Evolutionary conservation across 92 coral and sea anemone genomes (phyloP).

Genomic region (Hydrozoanthus gracilis): DNA sequence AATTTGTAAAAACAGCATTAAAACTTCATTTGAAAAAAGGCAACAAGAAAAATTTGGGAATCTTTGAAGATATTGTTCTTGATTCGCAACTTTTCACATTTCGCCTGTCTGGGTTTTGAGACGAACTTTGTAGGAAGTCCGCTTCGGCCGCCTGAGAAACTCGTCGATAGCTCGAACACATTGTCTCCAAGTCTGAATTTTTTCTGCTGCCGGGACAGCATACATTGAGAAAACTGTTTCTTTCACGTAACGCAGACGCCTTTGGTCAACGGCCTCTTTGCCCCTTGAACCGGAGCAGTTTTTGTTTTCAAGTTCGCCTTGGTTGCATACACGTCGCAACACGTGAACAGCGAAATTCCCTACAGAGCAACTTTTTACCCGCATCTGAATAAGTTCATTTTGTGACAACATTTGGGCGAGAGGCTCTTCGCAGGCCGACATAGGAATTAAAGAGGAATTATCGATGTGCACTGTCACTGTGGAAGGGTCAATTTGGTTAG

Average conservation of each 20-base stretch:
- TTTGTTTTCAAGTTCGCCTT: slow-evolving; percentile 70
- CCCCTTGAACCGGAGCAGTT: slow-evolving; percentile 92
- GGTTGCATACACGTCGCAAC: slow-evolving; percentile 75
- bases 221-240: slow-evolving; percentile 86
- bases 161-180: slow-evolving; percentile 91
- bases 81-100: slow-evolving; percentile 6
- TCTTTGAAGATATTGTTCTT: too few species aligned
- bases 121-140: slow-evolving; percentile 47
- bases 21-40: too few species aligned
- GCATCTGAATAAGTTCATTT: slow-evolving; percentile 82
- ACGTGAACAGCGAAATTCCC: slow-evolving; percentile 93
- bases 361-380: slow-evolving; percentile 87
- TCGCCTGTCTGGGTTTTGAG: slow-evolving; percentile 26
- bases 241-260: slow-evolving; percentile 81
- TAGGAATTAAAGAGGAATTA: slow-evolving; percentile 52
- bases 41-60: too few species aligned
- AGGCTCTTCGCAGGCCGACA: slow-evolving; percentile 63
- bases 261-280: slow-evolving; percentile 84
- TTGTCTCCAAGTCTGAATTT: slow-evolving; percentile 86
- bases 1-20: too few species aligned
- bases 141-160: slow-evolving; percentile 84
- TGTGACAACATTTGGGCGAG: slow-evolving; percentile 57
- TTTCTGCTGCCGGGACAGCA: slow-evolving; percentile 71
- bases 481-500: slow-evolving; percentile 35
- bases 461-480: slow-evolving; percentile 27